Percentiles rank a stretch among this genome's conserved stretches.
Conservation (phyloP, 2,113 vertebrate genomes). For the Chaetodon auriga region DNA sequence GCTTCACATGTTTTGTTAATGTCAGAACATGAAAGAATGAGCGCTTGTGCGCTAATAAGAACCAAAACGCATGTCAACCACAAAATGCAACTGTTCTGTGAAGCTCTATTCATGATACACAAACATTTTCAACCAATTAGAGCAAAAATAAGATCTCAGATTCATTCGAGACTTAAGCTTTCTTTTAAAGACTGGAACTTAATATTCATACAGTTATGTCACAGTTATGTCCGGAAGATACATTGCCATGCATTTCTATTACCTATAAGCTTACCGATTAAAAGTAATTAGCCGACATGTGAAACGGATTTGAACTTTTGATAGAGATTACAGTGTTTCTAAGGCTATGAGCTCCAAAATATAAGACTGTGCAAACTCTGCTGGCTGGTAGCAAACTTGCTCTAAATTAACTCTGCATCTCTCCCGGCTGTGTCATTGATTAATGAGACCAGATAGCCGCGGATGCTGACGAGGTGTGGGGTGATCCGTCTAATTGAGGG, state of each 20-base stretch:
- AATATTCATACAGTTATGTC: background rate
- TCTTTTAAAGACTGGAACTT: background rate
- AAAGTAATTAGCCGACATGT: background rate
- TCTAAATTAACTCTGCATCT: constrained; percentile 68
- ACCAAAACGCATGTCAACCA: background rate
- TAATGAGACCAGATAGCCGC: constrained; percentile 70
- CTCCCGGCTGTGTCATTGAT: constrained; percentile 73
- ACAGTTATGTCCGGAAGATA: background rate
- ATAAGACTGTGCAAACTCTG: constrained; percentile 38
- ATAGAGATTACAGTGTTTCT: background rate
- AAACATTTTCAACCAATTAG: background rate
- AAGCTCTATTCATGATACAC: background rate
- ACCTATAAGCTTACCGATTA: background rate
- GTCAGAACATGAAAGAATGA: background rate
- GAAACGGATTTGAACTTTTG: background rate
- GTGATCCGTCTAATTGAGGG: constrained; percentile 83
- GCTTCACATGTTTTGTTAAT: background rate
- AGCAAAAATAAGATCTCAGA: background rate
- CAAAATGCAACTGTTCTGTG: background rate
- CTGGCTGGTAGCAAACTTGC: constrained; percentile 60
- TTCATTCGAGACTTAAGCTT: background rate
- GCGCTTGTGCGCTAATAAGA: background rate
- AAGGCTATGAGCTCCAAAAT: background rate
- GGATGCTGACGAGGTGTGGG: constrained; percentile 81
- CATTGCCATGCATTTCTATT: background rate